Conservation (phyloP, 2,888 invertebrate species). For the Pterostichus madidus region DNA sequence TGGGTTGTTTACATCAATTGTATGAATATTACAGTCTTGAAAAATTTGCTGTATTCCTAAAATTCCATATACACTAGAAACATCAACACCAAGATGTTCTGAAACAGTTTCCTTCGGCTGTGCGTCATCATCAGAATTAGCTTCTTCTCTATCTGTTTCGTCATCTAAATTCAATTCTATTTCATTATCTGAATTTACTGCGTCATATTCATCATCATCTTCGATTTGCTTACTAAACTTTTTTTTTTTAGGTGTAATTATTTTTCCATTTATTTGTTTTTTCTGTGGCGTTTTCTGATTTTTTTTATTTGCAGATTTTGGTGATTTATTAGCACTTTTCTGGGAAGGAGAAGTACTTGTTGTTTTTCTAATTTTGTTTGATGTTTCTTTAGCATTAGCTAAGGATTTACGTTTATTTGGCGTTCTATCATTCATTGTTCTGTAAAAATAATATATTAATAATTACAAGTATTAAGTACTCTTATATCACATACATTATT, state of each 20-base stretch:
- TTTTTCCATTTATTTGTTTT: not conserved
- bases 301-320: not conserved
- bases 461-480: no score
- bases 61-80: not conserved
- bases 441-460: not conserved
- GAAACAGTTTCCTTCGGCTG: no score
- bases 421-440: slow-evolving; percentile 4
- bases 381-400: not conserved
- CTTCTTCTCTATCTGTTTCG: not conserved
- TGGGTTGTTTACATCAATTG: no score
- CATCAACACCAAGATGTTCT: not conserved
- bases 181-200: no score
- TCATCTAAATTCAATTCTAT: slow-evolving; percentile 31
- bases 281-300: not conserved
- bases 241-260: not conserved
- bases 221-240: not conserved
- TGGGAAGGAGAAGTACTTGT: not conserved
- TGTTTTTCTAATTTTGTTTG: slow-evolving; percentile 9
- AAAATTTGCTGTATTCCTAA: not conserved
- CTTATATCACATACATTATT: not conserved
- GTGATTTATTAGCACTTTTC: not conserved
- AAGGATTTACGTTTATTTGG: slow-evolving; percentile 36
- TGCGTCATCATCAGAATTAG: not conserved
- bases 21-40: not conserved
- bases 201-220: not conserved